Percentiles rank a stretch among this genome's conserved stretches.
Conservation (phyloP, 30 jellyfish, hydroid and myxozoan genomes). For the Pseudorhiza aurosa region DNA sequence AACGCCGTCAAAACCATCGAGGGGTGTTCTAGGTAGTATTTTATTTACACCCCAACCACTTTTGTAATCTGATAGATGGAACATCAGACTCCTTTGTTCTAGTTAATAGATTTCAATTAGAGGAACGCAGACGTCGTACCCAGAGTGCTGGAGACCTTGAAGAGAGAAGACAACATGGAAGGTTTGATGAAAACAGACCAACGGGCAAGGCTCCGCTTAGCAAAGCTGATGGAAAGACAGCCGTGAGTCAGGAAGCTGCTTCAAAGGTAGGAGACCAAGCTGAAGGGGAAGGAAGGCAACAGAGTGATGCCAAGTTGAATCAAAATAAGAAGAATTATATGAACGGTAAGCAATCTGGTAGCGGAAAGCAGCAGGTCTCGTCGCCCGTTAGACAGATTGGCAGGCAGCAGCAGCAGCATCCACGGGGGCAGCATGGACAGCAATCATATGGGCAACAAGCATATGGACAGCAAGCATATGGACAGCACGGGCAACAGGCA, state of each 20-base stretch:
- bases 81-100: background rate
- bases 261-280: constrained; percentile 19
- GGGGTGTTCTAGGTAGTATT: too few relatives aligned
- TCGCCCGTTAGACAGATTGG: constrained; percentile 12
- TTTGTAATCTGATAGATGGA: too few relatives aligned
- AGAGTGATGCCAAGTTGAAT: constrained; percentile 15
- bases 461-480: constrained; percentile 9
- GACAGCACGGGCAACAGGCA: constrained; percentile 23
- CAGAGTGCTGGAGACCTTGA: constrained; percentile 66
- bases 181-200: constrained; percentile 39
- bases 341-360: constrained; percentile 12
- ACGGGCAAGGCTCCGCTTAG: background rate
- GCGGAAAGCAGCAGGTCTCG: constrained; percentile 19
- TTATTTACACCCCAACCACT: too few relatives aligned
- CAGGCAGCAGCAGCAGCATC: constrained; percentile 57
- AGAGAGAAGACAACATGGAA: constrained; percentile 37
- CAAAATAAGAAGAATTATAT: constrained; percentile 19
- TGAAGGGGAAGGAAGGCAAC: constrained; percentile 28
- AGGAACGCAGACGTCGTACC: constrained; percentile 68
- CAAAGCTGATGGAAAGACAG: constrained; percentile 36
- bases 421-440: constrained; percentile 34
- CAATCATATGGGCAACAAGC: constrained; percentile 31
- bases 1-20: too few relatives aligned
- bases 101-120: constrained; percentile 25
- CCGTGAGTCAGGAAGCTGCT: constrained; percentile 20